phyloP scores from a whole-genome alignment of 2,797 vertebrate genomes.

The Epinephelus malabaricus region DNA sequence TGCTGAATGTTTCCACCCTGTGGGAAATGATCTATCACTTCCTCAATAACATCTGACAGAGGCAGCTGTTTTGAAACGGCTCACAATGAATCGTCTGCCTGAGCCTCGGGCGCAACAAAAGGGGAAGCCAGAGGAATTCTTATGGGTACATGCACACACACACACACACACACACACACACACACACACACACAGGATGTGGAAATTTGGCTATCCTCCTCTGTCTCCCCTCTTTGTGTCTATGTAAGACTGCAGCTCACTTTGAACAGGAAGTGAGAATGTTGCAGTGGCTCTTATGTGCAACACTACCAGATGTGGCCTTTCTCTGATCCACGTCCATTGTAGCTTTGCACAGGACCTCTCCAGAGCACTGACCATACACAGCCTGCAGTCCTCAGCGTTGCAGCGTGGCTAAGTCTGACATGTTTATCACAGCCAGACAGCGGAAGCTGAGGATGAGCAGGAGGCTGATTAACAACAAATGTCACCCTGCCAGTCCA shows the following conservation, averaged over 20 bases:
- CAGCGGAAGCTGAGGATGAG: constrained; percentile 45
- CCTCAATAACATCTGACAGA: constrained; percentile 71
- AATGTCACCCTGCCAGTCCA: constrained; percentile 62
- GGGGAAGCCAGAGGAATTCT: constrained; percentile 54
- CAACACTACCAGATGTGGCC: constrained; percentile 27
- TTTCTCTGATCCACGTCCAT: constrained; percentile 31
- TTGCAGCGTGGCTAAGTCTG: constrained; percentile 26
- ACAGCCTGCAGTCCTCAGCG: constrained; percentile 4
- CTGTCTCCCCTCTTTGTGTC: constrained; percentile 17
- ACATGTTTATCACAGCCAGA: constrained; percentile 63
- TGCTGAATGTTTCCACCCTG: constrained; percentile 43
- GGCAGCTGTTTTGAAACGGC: constrained; percentile 70
- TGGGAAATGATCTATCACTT: constrained; percentile 73
- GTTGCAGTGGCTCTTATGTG: constrained; percentile 1
- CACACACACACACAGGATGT: constrained; percentile 29
- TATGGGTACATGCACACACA: constrained; percentile 16
- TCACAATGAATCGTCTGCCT: constrained; percentile 53
- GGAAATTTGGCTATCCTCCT: constrained; percentile 30
- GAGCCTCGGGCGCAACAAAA: constrained; percentile 43
- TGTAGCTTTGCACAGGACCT: constrained; percentile 30
- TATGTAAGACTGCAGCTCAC: constrained; percentile 5
- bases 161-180: too few species aligned
- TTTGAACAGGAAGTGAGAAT: constrained; percentile 52
- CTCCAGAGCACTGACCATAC: constrained; percentile 13
- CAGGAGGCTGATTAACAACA: constrained; percentile 69